Percentiles rank a stretch among this genome's conserved stretches.
These are phyloP conservation scores for Stigmatopora argus DNA, from an alignment of 2,113 vertebrate genomes.

Conservation along the genomic window DNA sequence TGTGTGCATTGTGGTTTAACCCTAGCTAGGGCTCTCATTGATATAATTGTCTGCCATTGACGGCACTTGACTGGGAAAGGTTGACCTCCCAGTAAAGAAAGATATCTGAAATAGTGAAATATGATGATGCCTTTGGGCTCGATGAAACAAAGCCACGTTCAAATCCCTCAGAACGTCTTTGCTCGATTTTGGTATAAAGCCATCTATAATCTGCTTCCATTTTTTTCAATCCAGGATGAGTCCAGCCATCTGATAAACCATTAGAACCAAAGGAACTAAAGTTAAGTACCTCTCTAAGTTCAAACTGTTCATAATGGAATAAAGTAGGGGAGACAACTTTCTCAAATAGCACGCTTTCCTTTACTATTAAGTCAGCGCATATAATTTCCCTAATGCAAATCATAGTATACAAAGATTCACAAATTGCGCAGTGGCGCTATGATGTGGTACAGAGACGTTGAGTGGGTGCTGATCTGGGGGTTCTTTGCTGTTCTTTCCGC, in stretches of 20 bases:
- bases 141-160: no score
- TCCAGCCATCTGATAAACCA: constrained; percentile 44
- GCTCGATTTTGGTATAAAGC: not conserved
- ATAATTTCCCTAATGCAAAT: constrained; percentile 3
- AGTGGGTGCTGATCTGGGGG: constrained; percentile 33
- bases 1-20: constrained; percentile 14
- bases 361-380: not conserved
- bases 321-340: not conserved
- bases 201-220: constrained; percentile 43
- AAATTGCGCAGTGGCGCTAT: constrained; percentile 20
- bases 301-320: constrained; percentile 19
- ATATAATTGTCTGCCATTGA: no score
- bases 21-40: not conserved
- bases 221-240: constrained; percentile 40
- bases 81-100: no score
- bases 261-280: constrained; percentile 20
- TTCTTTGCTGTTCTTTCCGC: constrained; percentile 23
- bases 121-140: no score
- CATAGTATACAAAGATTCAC: constrained; percentile 35
- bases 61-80: no score
- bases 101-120: no score
- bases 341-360: not conserved
- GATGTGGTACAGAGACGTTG: constrained; percentile 41
- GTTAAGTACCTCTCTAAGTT: not conserved
- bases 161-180: no score